Base-by-base conservation (phyloP, 2,113 vertebrate species). In the Trichechus manatus region DNA sequence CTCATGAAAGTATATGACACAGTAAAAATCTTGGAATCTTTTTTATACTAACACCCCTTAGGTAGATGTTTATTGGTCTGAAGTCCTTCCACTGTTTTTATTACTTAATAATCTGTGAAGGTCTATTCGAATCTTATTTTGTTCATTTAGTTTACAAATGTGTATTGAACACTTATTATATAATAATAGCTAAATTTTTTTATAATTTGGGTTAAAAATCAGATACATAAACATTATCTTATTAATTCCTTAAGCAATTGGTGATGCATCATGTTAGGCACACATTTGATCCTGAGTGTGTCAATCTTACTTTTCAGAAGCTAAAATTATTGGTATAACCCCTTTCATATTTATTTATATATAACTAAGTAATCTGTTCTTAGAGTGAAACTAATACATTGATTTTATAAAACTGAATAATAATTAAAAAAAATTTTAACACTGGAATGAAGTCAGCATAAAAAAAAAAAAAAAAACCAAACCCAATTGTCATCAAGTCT, bases 111-210 rank as follows among this genome's bases (percentile, higher is more conserved):
- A 85, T 74, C 13, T 22, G 13, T 61, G 83, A 85, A 85, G 61
- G 9, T 92, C 79, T 85, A 4, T 64, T 78, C 31, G 68, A 27
- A 33, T 78, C 63, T 39, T 93, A 50, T 19, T 72, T 72, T 85
- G 50, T 39, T 75, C 80, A 53, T 64, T 86, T 87, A 56, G 36
- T 68, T 74, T 92, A 95, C 29, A 92, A 64, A 64, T 83, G 14
- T 82, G 15, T 72, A 23, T 47, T 63, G 23, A 87, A 63, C 19
- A 61, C 31, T 75, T 74, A 14, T n/a, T 47, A 75, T 4, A 31
- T 59, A 33, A 33, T n/a, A 81, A 20, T 42, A 82, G 44, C 61
- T 95, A 78, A 81, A 70, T 75, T 61, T 23, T 78, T 29, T 47
- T 47, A 15, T 87, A 44, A 66, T 74, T 80, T 63, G 66, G 61